These are phyloP conservation scores for Lasioglossum calceatum DNA, from an alignment of 2,888 invertebrate genomes.

Conservation along the genomic window DNA sequence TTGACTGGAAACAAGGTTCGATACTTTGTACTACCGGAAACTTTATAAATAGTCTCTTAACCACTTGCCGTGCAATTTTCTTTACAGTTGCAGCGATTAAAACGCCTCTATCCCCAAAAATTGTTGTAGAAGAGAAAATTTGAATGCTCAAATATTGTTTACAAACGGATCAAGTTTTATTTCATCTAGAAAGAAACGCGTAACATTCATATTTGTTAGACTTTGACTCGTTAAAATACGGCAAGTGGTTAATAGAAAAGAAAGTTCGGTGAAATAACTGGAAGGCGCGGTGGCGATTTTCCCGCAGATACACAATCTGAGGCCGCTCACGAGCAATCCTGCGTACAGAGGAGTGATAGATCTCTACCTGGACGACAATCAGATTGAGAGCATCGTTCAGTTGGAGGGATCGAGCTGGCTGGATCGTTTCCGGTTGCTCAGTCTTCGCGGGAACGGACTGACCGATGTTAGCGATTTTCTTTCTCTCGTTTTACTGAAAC, in stretches of 20 bases:
- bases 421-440: conserved; percentile 91
- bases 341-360: conserved; percentile 89
- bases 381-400: conserved; percentile 87
- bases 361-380: conserved; percentile 91
- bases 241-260: too few species aligned
- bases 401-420: conserved; percentile 93
- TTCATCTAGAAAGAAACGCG: too few species aligned
- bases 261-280: background rate
- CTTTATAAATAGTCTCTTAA: background rate
- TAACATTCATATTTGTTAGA: too few species aligned
- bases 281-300: background rate
- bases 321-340: conserved; percentile 88
- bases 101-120: too few species aligned
- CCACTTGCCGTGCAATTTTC: too few species aligned
- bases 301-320: conserved; percentile 87
- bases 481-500: conserved; percentile 27
- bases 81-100: too few species aligned
- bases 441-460: conserved; percentile 90
- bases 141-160: too few species aligned
- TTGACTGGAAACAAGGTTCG: conserved; percentile 88
- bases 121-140: too few species aligned
- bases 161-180: too few species aligned
- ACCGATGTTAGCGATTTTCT: conserved; percentile 86
- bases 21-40: background rate
- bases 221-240: too few species aligned